These are phyloP conservation scores for Brevimyrus niger DNA, from an alignment of 2,113 vertebrate genomes.

Conservation along the genomic window DNA sequence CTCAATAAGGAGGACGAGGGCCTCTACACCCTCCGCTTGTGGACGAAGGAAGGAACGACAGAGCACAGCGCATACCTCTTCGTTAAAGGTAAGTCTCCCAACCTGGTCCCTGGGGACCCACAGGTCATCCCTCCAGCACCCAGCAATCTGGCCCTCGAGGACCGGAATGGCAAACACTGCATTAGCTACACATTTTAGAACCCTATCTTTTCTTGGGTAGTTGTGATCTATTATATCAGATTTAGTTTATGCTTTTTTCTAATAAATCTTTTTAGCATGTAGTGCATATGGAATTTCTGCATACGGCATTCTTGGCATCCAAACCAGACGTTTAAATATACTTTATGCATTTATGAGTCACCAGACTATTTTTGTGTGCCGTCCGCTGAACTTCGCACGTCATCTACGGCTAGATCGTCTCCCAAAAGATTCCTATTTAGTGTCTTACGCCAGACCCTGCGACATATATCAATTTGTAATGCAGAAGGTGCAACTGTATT, in stretches of 20 bases:
- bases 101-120: neutral
- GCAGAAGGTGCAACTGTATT: no score
- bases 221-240: neutral
- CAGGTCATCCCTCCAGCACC: neutral
- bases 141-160: neutral
- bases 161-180: neutral
- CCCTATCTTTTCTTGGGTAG: neutral
- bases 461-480: no score
- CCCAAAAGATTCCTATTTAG: no score
- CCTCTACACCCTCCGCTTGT: constrained; percentile 83
- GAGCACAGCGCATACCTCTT: constrained; percentile 92
- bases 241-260: neutral
- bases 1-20: constrained; percentile 96
- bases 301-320: neutral
- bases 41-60: constrained; percentile 73
- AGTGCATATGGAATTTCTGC: neutral
- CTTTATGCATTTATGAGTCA: no score
- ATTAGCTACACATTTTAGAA: neutral
- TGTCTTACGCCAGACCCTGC: no score
- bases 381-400: no score
- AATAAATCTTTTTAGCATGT: neutral
- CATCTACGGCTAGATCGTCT: no score
- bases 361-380: no score
- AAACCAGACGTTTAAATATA: no score
- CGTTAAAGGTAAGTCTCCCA: constrained; percentile 69